Evolutionary conservation across 2,888 invertebrate species (phyloP).

Genomic region (Mythimna lalbum): DNA sequence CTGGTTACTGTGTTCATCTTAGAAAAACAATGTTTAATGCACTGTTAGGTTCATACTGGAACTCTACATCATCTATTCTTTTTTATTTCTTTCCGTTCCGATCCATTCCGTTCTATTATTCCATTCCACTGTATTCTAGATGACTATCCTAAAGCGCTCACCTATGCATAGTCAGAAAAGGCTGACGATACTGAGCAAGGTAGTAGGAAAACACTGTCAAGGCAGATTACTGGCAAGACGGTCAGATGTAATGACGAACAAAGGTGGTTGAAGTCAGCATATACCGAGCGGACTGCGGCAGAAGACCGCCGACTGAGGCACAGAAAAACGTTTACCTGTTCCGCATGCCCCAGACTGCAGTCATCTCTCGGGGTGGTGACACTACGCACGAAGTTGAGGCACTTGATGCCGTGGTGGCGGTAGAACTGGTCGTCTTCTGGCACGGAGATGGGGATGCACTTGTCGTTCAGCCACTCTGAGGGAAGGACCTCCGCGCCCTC

Average conservation of each 20-base stretch:
- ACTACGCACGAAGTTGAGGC: slow-evolving; percentile 91
- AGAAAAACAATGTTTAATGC: not conserved
- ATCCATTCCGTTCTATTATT: no score
- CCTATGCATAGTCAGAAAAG: not conserved
- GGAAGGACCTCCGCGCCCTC: slow-evolving; percentile 84
- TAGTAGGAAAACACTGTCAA: no score
- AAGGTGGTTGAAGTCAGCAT: no score
- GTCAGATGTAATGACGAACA: no score
- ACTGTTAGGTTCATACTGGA: not conserved
- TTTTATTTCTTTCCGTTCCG: no score
- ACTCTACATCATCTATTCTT: no score
- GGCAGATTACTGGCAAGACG: no score
- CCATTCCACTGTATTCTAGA: not conserved
- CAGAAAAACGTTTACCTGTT: slow-evolving; percentile 83
- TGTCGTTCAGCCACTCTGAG: slow-evolving; percentile 87
- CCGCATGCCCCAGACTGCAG: slow-evolving; percentile 90
- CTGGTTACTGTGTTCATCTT: slow-evolving; percentile 93
- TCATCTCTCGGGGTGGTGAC: slow-evolving; percentile 90
- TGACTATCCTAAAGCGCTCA: not conserved
- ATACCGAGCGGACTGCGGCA: no score
- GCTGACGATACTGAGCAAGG: not conserved
- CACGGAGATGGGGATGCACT: slow-evolving; percentile 91
- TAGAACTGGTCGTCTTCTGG: slow-evolving; percentile 90
- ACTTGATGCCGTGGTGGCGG: slow-evolving; percentile 84
- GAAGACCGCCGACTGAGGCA: not conserved